Evolutionary conservation across 1,140 invertebrate genomes (phyloP).

Genomic region (Hyposmocoma kahamanoa): DNA sequence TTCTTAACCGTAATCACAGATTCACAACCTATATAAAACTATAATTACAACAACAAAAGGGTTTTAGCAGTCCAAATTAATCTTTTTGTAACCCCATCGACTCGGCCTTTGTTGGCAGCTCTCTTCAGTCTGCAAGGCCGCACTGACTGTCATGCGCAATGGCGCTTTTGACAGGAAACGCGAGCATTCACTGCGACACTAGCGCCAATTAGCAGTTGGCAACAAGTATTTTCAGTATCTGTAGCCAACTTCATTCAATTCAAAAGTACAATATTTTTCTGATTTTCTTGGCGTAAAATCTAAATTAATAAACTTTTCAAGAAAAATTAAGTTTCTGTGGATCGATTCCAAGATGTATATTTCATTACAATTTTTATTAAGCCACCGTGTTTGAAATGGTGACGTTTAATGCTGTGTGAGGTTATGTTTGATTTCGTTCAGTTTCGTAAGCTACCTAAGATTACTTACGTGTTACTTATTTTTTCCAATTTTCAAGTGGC

Average conservation of each 20-base stretch:
- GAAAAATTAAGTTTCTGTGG: too few species aligned
- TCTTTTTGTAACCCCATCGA: constrained; percentile 73
- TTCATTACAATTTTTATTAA: too few species aligned
- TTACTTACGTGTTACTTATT: constrained; percentile 20
- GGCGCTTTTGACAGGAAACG: constrained; percentile 71
- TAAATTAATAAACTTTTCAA: too few species aligned
- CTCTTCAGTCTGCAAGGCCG: constrained; percentile 73
- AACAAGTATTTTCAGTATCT: constrained; percentile 25
- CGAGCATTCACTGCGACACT: constrained; percentile 65
- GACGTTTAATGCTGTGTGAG: too few species aligned
- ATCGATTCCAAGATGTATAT: too few species aligned
- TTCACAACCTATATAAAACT: constrained; percentile 74
- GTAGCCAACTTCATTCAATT: constrained; percentile 31
- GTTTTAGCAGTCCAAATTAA: constrained; percentile 69
- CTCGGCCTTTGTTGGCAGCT: constrained; percentile 73
- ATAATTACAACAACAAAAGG: constrained; percentile 72
- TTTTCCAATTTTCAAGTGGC: constrained; percentile 1
- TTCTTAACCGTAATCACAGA: constrained; percentile 73
- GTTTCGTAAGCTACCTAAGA: constrained; percentile 18
- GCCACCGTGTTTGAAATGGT: too few species aligned
- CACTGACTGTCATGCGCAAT: constrained; percentile 73
- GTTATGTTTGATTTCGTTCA: constrained; percentile 27
- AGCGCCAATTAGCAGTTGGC: constrained; percentile 59
- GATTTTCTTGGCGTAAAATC: constrained; percentile 4
- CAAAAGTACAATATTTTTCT: constrained; percentile 23